These are phyloP conservation scores for Coluber constrictor DNA, from an alignment of 2,797 vertebrate species.

Conservation along the genomic window DNA sequence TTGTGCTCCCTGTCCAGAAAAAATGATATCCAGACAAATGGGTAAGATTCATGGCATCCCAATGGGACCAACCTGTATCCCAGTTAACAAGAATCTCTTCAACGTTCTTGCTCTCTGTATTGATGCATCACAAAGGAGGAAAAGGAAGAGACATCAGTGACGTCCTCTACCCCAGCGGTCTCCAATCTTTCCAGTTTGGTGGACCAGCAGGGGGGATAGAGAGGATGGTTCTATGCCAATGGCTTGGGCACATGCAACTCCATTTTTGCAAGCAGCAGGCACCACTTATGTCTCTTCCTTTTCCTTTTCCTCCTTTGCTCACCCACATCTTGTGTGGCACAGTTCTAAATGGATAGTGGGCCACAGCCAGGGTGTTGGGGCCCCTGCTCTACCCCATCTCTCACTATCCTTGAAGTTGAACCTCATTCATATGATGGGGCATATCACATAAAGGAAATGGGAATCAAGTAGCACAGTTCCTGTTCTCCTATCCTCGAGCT, in stretches of 20 bases:
- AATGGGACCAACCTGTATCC: background rate
- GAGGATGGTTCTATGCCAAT: background rate
- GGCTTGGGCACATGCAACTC: background rate
- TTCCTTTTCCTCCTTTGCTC: background rate
- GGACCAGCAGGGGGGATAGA: background rate
- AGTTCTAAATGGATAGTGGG: background rate
- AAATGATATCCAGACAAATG: background rate
- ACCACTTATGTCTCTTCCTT: background rate
- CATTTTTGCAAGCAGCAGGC: background rate
- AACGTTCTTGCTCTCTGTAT: background rate
- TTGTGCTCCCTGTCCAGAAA: background rate
- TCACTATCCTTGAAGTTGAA: background rate
- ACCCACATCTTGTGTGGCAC: background rate
- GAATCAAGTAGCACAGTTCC: background rate
- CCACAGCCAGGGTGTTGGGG: too few species aligned
- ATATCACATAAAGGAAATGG: background rate
- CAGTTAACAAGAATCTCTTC: background rate
- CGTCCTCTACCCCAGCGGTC: background rate
- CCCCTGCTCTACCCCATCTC: background rate
- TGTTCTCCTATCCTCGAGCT: background rate
- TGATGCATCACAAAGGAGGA: background rate
- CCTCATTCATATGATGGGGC: background rate
- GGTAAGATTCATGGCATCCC: background rate
- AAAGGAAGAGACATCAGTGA: background rate
- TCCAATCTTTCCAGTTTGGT: background rate